phyloP scores from a whole-genome alignment of 1,140 invertebrate species.

The Rhyzopertha dominica region DNA sequence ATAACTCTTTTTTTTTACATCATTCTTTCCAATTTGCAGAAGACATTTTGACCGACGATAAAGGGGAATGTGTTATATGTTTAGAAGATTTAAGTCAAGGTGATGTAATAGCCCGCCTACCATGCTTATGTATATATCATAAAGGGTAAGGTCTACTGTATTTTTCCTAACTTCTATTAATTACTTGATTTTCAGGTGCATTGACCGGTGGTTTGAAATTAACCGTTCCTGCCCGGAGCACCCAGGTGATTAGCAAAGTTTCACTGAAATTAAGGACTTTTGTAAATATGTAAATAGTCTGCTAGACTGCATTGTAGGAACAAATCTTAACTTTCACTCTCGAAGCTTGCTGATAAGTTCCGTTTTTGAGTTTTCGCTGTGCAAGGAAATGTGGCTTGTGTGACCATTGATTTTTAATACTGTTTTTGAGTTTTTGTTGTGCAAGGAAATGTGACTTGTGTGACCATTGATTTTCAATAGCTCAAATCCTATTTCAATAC shows the following conservation, averaged over 20 bases:
- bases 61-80: slow-evolving; percentile 98
- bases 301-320: slow-evolving; percentile 12
- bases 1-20: slow-evolving; percentile 3
- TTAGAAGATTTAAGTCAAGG: slow-evolving; percentile 93
- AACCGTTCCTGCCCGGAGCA: slow-evolving; percentile 96
- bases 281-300: slow-evolving; percentile 17
- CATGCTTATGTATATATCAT: slow-evolving; percentile 99
- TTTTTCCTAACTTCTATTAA: slow-evolving; percentile 20
- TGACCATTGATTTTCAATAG: background rate
- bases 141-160: slow-evolving; percentile 71
- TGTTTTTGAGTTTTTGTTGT: background rate
- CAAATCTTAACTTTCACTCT: slow-evolving; percentile 7
- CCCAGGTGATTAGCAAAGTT: slow-evolving; percentile 73
- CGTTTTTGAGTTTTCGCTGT: background rate
- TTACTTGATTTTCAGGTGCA: slow-evolving; percentile 67
- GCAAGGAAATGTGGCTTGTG: background rate
- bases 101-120: slow-evolving; percentile 94
- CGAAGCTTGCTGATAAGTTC: background rate
- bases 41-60: slow-evolving; percentile 92
- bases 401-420: background rate
- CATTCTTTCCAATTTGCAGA: slow-evolving; percentile 61
- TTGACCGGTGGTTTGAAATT: slow-evolving; percentile 96
- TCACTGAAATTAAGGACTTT: background rate
- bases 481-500: background rate
- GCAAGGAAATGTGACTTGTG: background rate